These are phyloP conservation scores for Diadophis punctatus DNA, from an alignment of 2,113 vertebrate species.

Conservation along the genomic window DNA sequence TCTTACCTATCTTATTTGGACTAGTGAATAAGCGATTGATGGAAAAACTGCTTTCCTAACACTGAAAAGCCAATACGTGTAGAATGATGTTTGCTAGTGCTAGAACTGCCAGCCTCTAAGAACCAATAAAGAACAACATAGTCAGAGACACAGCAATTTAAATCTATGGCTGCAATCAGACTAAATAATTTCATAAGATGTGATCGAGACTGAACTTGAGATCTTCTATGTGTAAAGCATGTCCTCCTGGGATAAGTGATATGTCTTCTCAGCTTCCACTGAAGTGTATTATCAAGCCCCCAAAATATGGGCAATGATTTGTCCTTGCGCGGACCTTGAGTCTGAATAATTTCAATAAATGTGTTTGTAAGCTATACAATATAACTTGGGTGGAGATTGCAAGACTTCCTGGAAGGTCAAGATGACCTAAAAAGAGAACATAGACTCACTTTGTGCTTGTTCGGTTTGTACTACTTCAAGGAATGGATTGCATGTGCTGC, in stretches of 20 bases:
- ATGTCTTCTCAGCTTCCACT: too few relatives aligned
- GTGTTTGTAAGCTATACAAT: neutral
- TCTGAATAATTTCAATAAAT: neutral
- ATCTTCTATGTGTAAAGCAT: neutral
- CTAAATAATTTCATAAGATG: neutral
- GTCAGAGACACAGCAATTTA: too few relatives aligned
- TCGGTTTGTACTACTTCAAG: neutral
- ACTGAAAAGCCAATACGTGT: neutral
- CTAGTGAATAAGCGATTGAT: neutral
- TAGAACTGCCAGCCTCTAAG: neutral
- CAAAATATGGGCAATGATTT: neutral
- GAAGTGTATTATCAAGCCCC: too few relatives aligned
- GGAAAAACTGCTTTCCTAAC: neutral
- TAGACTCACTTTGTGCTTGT: neutral
- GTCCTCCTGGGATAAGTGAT: too few relatives aligned
- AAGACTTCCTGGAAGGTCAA: too few relatives aligned
- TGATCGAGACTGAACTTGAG: neutral
- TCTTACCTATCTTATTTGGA: neutral
- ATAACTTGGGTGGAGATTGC: neutral
- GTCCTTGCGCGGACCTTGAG: neutral
- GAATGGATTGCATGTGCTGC: neutral
- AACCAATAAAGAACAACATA: neutral
- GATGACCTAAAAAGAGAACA: neutral
- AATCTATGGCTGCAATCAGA: neutral
- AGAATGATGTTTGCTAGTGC: neutral